Conservation (phyloP, 2,888 invertebrate genomes). For the Glaucopsyche alexis region DNA sequence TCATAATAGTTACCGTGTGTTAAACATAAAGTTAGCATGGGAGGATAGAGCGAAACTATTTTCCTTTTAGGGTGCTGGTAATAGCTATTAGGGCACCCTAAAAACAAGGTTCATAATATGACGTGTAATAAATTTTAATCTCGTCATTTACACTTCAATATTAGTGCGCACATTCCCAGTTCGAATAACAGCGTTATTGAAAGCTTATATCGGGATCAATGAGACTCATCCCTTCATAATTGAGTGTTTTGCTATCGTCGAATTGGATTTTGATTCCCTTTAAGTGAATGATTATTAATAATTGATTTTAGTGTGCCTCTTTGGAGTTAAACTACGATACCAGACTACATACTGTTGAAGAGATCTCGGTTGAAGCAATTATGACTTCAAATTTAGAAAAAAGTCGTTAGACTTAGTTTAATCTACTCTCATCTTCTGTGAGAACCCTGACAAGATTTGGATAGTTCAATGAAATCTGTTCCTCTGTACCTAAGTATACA, state of each 20-base stretch:
- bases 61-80: no score
- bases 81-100: background rate
- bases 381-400: no score
- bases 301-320: slow-evolving; percentile 9
- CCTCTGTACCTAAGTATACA: no score
- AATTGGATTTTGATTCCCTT: slow-evolving; percentile 22
- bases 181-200: slow-evolving; percentile 16
- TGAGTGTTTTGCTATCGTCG: slow-evolving; percentile 25
- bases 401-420: no score
- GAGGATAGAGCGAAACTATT: no score
- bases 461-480: no score
- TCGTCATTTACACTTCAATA: slow-evolving; percentile 9
- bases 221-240: slow-evolving; percentile 25
- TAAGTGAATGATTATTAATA: slow-evolving; percentile 2
- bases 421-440: no score
- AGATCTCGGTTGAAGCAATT: background rate
- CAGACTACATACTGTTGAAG: background rate
- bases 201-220: slow-evolving; percentile 25
- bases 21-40: no score
- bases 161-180: background rate
- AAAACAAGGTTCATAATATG: background rate
- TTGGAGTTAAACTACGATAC: background rate
- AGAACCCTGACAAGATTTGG: no score
- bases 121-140: slow-evolving; percentile 20
- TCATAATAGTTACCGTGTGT: no score